Base-by-base conservation (phyloP, 92 coral and sea anemone species). In the Siderastrea siderea region DNA sequence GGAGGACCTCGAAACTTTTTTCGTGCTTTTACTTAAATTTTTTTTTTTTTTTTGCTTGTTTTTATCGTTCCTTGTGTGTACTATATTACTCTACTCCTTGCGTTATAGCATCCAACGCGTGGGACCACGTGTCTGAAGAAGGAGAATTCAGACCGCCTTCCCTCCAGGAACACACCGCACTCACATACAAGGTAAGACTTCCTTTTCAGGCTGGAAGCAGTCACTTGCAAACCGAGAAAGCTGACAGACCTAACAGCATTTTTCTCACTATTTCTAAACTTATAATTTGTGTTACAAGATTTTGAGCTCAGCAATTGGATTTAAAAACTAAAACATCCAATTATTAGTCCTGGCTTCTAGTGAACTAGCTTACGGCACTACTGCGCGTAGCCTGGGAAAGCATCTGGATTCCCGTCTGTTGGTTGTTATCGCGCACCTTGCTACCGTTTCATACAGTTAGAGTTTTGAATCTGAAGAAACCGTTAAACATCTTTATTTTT, bases 141-240 rank as follows among this genome's bases (percentile, higher is more conserved):
- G 98, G 96, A 8, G 88, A 90, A 52, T 74, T 50, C 71, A 85
- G 93, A 58, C 99, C 99, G 6, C 93, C 99, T 8, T 96, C 92
- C 9, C 93, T 97, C 9, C 95, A 95, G 77, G 99, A 96, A 71
- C 98, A 97, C 81, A 92, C 97, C 47, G 92, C 92, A 15, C 86
- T 95, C 9, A 48, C 95, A 44, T 89, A 92, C 85, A 97, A 94
- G 91, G 99, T 96, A 87, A 75, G 76, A 59, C 48, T 52, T 47
- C 6, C 77, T 10, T 59, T 1, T 55, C 5, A 2, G 51, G 53
- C 14, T 38, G 43, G 14, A 26, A 26, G 38, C 38, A 68, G 66
- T 26, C 3, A 59, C 63, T 5, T 1, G 15, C 16, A 19, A 16
- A 13, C 16, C 4, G 1, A 16, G 63, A 59, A 15, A 61, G 26